These are phyloP conservation scores for Salminus brasiliensis DNA, from an alignment of 2,113 vertebrate species.

Conservation along the genomic window DNA sequence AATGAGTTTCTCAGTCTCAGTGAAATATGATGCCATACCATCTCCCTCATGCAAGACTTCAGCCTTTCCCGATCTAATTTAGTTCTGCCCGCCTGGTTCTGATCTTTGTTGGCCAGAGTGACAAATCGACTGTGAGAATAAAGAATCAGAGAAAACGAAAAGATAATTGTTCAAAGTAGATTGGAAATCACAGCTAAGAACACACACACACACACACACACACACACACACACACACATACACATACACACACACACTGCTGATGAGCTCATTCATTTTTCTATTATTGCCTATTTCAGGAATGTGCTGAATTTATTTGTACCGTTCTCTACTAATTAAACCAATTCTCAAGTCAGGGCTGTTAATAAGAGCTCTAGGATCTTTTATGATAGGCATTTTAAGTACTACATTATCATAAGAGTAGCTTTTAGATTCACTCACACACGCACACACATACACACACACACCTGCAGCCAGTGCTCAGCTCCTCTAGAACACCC, in stretches of 20 bases:
- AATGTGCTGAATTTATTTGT: not conserved
- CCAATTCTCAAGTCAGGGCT: not conserved
- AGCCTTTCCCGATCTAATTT: slow-evolving; percentile 92
- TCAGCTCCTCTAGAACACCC: slow-evolving; percentile 92
- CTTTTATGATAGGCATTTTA: not conserved
- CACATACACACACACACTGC: too few species aligned
- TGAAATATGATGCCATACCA: slow-evolving; percentile 74
- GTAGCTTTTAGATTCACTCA: not conserved
- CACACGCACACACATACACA: not conserved
- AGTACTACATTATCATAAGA: not conserved
- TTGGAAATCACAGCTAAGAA: not conserved
- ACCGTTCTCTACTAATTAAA: not conserved
- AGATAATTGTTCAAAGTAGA: not conserved
- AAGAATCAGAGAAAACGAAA: not conserved
- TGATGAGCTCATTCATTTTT: not conserved
- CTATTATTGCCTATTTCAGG: not conserved
- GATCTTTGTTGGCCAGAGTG: slow-evolving; percentile 88
- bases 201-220: slow-evolving; percentile 63
- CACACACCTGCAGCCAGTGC: slow-evolving; percentile 85
- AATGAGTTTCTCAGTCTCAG: not conserved
- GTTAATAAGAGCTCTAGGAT: not conserved
- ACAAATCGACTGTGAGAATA: slow-evolving; percentile 82
- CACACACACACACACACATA: too few species aligned
- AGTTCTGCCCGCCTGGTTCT: slow-evolving; percentile 84
- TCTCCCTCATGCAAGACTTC: slow-evolving; percentile 90